Evolutionary conservation across 2,888 invertebrate genomes (phyloP).

Genomic region (Colletes collaris): DNA sequence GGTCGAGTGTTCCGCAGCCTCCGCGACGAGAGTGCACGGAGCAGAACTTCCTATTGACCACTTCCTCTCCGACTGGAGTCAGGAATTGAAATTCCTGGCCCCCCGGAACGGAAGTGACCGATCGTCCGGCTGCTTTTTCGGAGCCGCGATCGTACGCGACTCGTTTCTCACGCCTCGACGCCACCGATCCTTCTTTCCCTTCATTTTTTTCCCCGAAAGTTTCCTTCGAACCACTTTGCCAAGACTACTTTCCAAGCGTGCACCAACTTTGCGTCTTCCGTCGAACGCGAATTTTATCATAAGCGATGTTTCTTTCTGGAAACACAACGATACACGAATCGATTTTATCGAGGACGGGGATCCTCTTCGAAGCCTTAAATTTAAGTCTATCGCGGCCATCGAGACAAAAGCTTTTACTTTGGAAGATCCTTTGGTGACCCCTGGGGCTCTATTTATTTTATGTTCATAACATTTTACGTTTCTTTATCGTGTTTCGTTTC

Average conservation of each 20-base stretch:
- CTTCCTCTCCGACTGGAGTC: slow-evolving; percentile 51
- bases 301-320: no score
- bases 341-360: no score
- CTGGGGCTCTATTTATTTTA: no score
- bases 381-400: no score
- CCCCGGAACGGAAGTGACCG: slow-evolving; percentile 32
- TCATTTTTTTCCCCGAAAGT: neutral
- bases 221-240: slow-evolving; percentile 1
- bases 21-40: slow-evolving; percentile 37
- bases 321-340: no score
- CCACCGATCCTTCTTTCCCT: neutral
- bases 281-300: neutral
- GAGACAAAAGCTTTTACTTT: no score
- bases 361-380: no score
- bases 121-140: slow-evolving; percentile 11
- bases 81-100: slow-evolving; percentile 56
- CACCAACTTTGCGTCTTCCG: slow-evolving; percentile 4
- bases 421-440: no score
- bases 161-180: neutral
- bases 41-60: slow-evolving; percentile 67
- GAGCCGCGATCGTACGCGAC: neutral
- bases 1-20: slow-evolving; percentile 28
- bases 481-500: no score
- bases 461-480: no score
- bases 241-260: neutral